A percentile compares a stretch with the other conserved stretches of the same genome.
phyloP scores from a whole-genome alignment of 2,888 invertebrate species.

The Ichneumoninae sp. region DNA sequence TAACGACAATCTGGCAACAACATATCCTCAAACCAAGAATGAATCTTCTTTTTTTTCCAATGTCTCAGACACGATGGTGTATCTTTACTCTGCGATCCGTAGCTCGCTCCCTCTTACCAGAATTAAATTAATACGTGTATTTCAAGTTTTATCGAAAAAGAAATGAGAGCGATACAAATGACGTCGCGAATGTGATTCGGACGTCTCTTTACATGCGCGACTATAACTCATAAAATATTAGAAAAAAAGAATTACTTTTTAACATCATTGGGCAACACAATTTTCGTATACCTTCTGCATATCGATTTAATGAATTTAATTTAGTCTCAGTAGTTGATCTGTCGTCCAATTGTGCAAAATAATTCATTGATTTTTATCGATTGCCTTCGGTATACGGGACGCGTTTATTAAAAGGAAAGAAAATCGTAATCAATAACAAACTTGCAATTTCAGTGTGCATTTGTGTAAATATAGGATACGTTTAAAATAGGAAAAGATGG shows the following conservation, averaged over 20 bases:
- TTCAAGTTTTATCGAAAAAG: slow-evolving; percentile 26
- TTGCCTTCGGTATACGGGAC: slow-evolving; percentile 46
- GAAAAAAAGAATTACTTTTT: slow-evolving; percentile 7
- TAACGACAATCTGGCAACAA: slow-evolving; percentile 12
- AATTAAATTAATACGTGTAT: slow-evolving; percentile 21
- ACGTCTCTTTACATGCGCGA: slow-evolving; percentile 3
- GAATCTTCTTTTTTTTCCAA: not conserved
- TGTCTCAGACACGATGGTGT: slow-evolving; percentile 16
- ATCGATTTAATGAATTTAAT: slow-evolving; percentile 13
- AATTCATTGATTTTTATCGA: slow-evolving; percentile 45
- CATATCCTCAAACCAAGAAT: not conserved
- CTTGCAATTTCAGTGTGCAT: slow-evolving; percentile 77
- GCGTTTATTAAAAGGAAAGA: slow-evolving; percentile 33
- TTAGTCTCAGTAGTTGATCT: not conserved
- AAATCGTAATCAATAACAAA: slow-evolving; percentile 40
- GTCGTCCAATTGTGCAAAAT: slow-evolving; percentile 22
- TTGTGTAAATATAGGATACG: slow-evolving; percentile 77
- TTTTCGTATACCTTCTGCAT: slow-evolving; percentile 2
- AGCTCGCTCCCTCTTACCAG: slow-evolving; percentile 22
- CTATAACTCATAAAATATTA: slow-evolving; percentile 1
- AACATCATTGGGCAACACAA: not conserved
- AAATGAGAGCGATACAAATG: slow-evolving; percentile 16
- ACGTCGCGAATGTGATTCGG: slow-evolving; percentile 41
- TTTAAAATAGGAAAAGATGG: slow-evolving; percentile 61
- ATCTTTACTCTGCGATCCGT: not conserved